Base-by-base conservation (phyloP, 2,113 vertebrate genomes). In the Oncorhynchus keta region DNA sequence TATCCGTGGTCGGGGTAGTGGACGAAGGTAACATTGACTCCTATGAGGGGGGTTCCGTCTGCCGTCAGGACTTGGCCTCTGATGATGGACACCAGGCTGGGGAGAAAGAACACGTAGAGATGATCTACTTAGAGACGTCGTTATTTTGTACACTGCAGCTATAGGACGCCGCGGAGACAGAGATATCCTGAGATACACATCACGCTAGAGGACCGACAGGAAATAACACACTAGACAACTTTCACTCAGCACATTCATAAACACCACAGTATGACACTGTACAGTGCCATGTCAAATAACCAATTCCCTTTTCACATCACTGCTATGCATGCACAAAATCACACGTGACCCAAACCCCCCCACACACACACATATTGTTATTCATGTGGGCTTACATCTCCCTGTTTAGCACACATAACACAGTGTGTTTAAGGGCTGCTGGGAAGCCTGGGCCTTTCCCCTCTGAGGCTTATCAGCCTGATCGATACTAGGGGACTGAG, bases 21-120 rank as follows among this genome's bases (percentile, higher is more conserved):
- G 24, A 98, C 93, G 85, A 99, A 99, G 0, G 98, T 98, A 78
- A 99, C 97, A 0, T 99, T 99, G 65, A 99, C 98, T 83, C 98
- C 98, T 67, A 99, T 99, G 78, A 99, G 95, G 1, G 98, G 97
- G 0, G 98, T 99, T 74, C 97, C 98, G 55, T 99, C 98, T 5
- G 97, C 97, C 55, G 98, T 99, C 81, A 99, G 91, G 26, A 99
- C 97, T 86, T 99, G 98, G 77, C 98, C 98, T 83, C 97, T 94
- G 89, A 99, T 96, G 84, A 99, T 94, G 0, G 97, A 99, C 77
- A 96, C 95, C 88, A 99, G 93, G 85, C 97, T 99, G 84, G 59
- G 73, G 73, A 55, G 70, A 57, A 45, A 45, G 2, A 45, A 11
- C 39, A 45, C 8, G 2, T 12, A 45, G 39, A 45, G 39, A 45